Percentiles rank a stretch among this genome's conserved stretches.
These are phyloP conservation scores for Otolemur crassicaudatus DNA, from an alignment of 2,797 vertebrate genomes.

Conservation along the genomic window DNA sequence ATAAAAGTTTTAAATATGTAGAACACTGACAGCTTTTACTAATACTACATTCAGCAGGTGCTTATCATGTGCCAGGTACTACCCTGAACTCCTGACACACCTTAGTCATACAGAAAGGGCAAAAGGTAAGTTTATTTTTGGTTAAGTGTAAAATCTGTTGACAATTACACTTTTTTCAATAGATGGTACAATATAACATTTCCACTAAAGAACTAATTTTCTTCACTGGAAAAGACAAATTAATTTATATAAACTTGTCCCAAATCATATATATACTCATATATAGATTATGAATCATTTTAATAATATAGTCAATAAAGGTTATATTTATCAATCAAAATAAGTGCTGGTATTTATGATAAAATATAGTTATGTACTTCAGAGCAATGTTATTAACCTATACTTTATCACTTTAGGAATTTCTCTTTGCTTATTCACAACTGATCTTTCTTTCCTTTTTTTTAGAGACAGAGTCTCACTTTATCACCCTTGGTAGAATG, in stretches of 20 bases:
- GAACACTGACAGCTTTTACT: background rate
- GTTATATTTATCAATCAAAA: slow-evolving; percentile 15
- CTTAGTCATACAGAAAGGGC: background rate
- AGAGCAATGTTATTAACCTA: background rate
- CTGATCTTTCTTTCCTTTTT: too few relatives aligned
- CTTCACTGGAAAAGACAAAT: background rate
- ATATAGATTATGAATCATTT: background rate
- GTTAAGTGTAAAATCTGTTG: background rate
- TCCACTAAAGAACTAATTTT: background rate
- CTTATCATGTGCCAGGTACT: background rate
- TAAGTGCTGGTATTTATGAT: background rate
- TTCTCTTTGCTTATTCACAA: slow-evolving; percentile 9
- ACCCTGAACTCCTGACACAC: background rate
- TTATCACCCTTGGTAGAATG: too few relatives aligned
- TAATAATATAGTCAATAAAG: slow-evolving; percentile 2
- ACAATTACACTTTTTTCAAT: background rate
- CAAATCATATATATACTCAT: background rate
- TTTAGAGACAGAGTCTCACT: too few relatives aligned
- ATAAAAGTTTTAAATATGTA: slow-evolving; percentile 35
- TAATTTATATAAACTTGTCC: background rate
- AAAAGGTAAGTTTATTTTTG: background rate
- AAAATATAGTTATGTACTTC: slow-evolving; percentile 2
- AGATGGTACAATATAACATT: background rate
- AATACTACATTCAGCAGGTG: background rate
- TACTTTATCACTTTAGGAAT: background rate